Conservation (phyloP, 2,113 vertebrate genomes). For the Dolichallabes microphthalmus region DNA sequence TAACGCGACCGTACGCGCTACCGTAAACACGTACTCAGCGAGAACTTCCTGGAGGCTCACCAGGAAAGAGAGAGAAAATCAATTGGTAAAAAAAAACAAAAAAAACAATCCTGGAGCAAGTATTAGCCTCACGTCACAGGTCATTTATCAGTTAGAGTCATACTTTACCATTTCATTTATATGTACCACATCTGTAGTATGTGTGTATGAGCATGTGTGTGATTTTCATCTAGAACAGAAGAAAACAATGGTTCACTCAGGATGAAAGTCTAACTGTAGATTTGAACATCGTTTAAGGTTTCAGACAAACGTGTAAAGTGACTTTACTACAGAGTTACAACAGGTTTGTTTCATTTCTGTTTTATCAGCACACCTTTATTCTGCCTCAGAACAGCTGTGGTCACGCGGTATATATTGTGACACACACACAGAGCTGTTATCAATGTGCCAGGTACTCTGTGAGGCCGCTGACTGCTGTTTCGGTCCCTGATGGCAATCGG, state of each 20-base stretch:
- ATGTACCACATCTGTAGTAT: not conserved
- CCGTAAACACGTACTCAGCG: slow-evolving; percentile 38
- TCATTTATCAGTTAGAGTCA: slow-evolving; percentile 52
- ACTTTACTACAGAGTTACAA: too few species aligned
- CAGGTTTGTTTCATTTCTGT: not conserved
- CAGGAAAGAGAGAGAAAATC: slow-evolving; percentile 32
- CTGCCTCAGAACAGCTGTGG: not conserved
- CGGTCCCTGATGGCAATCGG: slow-evolving; percentile 69
- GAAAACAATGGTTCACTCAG: too few species aligned
- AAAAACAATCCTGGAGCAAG: slow-evolving; percentile 46
- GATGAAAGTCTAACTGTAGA: not conserved
- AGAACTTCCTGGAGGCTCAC: slow-evolving; percentile 57
- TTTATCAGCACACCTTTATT: not conserved
- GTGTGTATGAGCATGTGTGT: not conserved
- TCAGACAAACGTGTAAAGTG: not conserved
- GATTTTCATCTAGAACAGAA: not conserved
- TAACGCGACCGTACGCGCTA: slow-evolving; percentile 56
- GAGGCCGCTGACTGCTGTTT: slow-evolving; percentile 54
- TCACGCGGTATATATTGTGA: too few species aligned
- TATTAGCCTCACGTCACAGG: slow-evolving; percentile 55
- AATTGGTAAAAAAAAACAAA: slow-evolving; percentile 37
- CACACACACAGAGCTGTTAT: slow-evolving; percentile 43
- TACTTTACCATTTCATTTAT: not conserved
- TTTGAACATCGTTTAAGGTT: not conserved
- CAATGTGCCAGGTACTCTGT: slow-evolving; percentile 47